phyloP scores from a whole-genome alignment of 2,888 invertebrate species.

The Ophioninae sp. region DNA sequence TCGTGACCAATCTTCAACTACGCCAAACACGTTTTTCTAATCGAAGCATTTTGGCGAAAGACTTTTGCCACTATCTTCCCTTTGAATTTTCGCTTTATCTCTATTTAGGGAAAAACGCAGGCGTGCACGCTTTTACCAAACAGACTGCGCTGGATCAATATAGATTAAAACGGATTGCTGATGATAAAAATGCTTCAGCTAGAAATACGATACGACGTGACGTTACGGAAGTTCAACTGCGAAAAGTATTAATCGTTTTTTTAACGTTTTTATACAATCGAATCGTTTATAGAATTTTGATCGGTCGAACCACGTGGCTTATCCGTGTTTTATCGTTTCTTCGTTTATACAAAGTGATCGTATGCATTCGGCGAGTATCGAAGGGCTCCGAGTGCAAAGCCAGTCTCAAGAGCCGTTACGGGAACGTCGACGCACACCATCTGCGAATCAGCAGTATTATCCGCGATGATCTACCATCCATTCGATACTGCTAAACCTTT shows the following conservation, averaged over 20 bases:
- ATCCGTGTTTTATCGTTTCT: slow-evolving; percentile 41
- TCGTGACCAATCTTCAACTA: too few species aligned
- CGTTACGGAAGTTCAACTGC: slow-evolving; percentile 17
- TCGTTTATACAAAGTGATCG: slow-evolving; percentile 23
- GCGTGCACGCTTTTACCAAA: too few species aligned
- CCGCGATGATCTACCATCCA: slow-evolving; percentile 14
- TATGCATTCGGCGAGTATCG: background rate
- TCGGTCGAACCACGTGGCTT: slow-evolving; percentile 18
- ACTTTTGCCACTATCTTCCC: too few species aligned
- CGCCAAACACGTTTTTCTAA: too few species aligned
- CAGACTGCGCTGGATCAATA: too few species aligned
- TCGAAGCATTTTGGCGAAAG: too few species aligned
- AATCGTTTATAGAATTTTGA: slow-evolving; percentile 32
- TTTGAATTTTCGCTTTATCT: too few species aligned
- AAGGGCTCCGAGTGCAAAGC: background rate
- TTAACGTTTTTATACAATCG: slow-evolving; percentile 6
- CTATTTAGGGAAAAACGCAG: too few species aligned
- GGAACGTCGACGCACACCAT: slow-evolving; percentile 23
- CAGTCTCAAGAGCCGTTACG: slow-evolving; percentile 26
- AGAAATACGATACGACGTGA: background rate
- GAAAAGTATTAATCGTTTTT: slow-evolving; percentile 28
- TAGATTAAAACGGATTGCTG: too few species aligned
- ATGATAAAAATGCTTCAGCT: too few species aligned
- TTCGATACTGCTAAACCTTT: slow-evolving; percentile 9
- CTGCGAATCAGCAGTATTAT: slow-evolving; percentile 30